Conservation (phyloP, 1,140 invertebrate species). For the Drosophila arawakana region DNA sequence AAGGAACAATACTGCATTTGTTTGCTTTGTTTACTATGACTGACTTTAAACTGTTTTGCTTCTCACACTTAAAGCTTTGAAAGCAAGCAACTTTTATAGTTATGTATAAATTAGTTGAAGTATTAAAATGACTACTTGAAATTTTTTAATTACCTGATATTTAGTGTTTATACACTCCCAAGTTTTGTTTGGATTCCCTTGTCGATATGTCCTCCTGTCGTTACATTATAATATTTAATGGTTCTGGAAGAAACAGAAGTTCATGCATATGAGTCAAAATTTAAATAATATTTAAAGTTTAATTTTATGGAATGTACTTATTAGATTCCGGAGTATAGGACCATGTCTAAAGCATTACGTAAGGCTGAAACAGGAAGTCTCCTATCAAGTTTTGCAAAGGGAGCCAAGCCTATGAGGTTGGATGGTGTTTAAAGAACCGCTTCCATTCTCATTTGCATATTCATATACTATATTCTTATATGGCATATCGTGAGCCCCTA, state of each 20-base stretch:
- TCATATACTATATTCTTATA: constrained; percentile 45
- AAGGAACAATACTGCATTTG: not conserved
- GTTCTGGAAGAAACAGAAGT: constrained; percentile 35
- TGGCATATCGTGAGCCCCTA: constrained; percentile 63
- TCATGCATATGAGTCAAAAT: too few relatives aligned
- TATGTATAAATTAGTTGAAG: not conserved
- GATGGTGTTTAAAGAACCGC: constrained; percentile 11
- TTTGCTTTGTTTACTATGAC: not conserved
- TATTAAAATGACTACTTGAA: too few relatives aligned
- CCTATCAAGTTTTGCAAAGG: constrained; percentile 29
- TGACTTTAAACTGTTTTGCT: constrained; percentile 6
- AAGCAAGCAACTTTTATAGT: not conserved
- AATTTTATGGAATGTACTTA: constrained; percentile 3
- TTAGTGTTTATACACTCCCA: too few relatives aligned
- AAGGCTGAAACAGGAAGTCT: constrained; percentile 55
- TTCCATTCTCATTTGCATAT: constrained; percentile 61
- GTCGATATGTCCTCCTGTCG: not conserved
- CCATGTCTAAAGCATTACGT: constrained; percentile 55
- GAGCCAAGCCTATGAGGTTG: constrained; percentile 62
- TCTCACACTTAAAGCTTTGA: not conserved
- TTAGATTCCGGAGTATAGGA: not conserved
- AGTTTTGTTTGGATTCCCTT: too few relatives aligned
- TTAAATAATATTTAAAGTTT: not conserved
- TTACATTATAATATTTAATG: constrained; percentile 43
- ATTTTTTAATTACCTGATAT: constrained; percentile 49